A percentile compares a stretch with the other conserved stretches of the same genome.
Conservation (phyloP, 2,888 invertebrate genomes). For the Drosophila neoperkinsi region DNA sequence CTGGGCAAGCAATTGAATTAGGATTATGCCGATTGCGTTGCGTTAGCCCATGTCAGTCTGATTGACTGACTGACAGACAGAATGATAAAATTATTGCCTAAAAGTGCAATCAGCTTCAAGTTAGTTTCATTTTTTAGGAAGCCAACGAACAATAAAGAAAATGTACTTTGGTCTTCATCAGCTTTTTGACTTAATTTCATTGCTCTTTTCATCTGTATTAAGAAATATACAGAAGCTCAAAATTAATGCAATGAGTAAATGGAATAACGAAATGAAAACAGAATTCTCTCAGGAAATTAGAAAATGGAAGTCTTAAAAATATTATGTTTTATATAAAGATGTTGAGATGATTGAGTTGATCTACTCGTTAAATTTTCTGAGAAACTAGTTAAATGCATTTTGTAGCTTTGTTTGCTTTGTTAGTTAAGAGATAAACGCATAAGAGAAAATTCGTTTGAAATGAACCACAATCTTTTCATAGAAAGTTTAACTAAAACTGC, state of each 20-base stretch:
- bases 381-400: slow-evolving; percentile 24
- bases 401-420: background rate
- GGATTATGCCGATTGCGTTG: slow-evolving; percentile 37
- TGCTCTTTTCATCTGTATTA: background rate
- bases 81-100: slow-evolving; percentile 49
- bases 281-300: slow-evolving; percentile 2
- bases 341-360: slow-evolving; percentile 1
- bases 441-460: slow-evolving; percentile 3
- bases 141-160: background rate
- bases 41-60: slow-evolving; percentile 37
- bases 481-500: background rate
- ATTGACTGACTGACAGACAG: slow-evolving; percentile 42
- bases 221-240: background rate
- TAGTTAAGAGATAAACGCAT: background rate
- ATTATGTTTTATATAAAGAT: background rate
- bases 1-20: slow-evolving; percentile 63
- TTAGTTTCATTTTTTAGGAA: slow-evolving; percentile 5
- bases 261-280: background rate
- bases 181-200: background rate
- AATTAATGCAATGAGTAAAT: background rate
- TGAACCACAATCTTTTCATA: background rate
- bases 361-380: background rate
- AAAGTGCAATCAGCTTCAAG: slow-evolving; percentile 58
- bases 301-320: background rate
- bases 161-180: background rate